Percentiles rank a stretch among this genome's conserved stretches.
phyloP scores from a whole-genome alignment of 23 tunicate species.

The Trididemnum miniatum region DNA sequence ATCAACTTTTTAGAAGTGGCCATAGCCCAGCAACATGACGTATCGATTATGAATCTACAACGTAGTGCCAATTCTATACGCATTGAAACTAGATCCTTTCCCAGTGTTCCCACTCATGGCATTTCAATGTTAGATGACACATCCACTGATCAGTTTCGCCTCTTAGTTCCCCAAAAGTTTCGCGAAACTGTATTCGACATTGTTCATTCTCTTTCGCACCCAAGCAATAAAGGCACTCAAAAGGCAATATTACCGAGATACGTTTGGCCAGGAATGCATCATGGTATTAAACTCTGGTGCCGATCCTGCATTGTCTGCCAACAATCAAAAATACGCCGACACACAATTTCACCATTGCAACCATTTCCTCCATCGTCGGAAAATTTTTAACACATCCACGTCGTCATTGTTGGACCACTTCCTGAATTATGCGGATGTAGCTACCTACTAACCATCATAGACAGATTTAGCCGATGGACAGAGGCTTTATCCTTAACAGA shows the following conservation, averaged over 20 bases:
- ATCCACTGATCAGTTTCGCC: slow-evolving; percentile 12
- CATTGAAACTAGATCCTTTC: not conserved
- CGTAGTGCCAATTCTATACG: not conserved
- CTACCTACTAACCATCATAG: slow-evolving; percentile 15
- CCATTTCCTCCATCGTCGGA: not conserved
- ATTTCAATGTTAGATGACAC: slow-evolving; percentile 19
- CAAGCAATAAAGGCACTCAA: slow-evolving; percentile 32
- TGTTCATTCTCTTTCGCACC: slow-evolving; percentile 27
- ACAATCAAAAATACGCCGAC: slow-evolving; percentile 23
- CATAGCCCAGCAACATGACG: not conserved
- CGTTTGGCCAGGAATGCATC: slow-evolving; percentile 2
- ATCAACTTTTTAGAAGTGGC: slow-evolving; percentile 2
- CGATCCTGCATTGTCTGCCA: slow-evolving; percentile 32
- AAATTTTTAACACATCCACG: slow-evolving; percentile 26
- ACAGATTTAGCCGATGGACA: slow-evolving; percentile 22
- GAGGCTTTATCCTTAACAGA: slow-evolving; percentile 30
- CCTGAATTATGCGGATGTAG: slow-evolving; percentile 14
- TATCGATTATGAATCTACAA: not conserved
- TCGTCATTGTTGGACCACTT: slow-evolving; percentile 48
- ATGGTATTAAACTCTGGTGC: slow-evolving; percentile 5
- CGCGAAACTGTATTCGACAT: not conserved
- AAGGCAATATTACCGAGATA: slow-evolving; percentile 7
- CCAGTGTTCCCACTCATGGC: not conserved
- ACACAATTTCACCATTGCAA: slow-evolving; percentile 10
- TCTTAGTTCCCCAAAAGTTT: slow-evolving; percentile 2